Evolutionary conservation across 2,888 invertebrate species (phyloP).

Genomic region (Eristalinus aeneus): DNA sequence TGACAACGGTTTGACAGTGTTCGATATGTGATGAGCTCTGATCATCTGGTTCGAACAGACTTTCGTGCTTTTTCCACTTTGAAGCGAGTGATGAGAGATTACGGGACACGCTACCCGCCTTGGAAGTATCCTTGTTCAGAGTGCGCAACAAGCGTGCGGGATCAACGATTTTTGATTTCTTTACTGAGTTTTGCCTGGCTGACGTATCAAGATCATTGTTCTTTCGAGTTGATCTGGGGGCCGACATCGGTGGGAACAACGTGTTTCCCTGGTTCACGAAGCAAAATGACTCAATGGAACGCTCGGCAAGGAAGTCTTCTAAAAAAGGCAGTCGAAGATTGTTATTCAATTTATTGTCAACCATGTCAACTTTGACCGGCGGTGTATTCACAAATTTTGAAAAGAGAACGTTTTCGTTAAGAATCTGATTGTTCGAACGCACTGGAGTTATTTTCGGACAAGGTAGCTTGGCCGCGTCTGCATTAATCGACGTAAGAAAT

Average conservation of each 20-base stretch:
- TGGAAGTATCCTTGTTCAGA: constrained; percentile 74
- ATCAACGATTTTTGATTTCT: constrained; percentile 76
- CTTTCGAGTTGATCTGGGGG: constrained; percentile 55
- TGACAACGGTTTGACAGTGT: constrained; percentile 34
- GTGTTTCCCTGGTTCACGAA: constrained; percentile 68
- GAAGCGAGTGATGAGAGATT: constrained; percentile 74
- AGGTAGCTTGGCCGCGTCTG: constrained; percentile 7
- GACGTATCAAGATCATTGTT: constrained; percentile 10
- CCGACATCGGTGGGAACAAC: constrained; percentile 4
- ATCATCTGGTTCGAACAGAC: constrained; percentile 73
- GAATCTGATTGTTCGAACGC: constrained; percentile 5
- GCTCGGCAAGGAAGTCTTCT: constrained; percentile 74
- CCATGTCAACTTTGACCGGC: constrained; percentile 76
- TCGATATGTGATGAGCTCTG: constrained; percentile 25
- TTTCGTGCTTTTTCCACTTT: constrained; percentile 77
- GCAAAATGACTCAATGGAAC: constrained; percentile 70
- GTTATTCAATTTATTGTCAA: constrained; percentile 56
- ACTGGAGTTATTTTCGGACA: constrained; percentile 53
- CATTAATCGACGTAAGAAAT: constrained; percentile 67
- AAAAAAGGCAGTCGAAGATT: constrained; percentile 76
- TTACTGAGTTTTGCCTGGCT: constrained; percentile 63
- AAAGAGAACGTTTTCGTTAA: constrained; percentile 68
- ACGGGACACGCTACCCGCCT: constrained; percentile 38
- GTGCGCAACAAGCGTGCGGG: constrained; percentile 76
- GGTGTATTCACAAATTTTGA: constrained; percentile 78